Base-by-base conservation (phyloP, 2,797 vertebrate species). In the Balearica regulorum region DNA sequence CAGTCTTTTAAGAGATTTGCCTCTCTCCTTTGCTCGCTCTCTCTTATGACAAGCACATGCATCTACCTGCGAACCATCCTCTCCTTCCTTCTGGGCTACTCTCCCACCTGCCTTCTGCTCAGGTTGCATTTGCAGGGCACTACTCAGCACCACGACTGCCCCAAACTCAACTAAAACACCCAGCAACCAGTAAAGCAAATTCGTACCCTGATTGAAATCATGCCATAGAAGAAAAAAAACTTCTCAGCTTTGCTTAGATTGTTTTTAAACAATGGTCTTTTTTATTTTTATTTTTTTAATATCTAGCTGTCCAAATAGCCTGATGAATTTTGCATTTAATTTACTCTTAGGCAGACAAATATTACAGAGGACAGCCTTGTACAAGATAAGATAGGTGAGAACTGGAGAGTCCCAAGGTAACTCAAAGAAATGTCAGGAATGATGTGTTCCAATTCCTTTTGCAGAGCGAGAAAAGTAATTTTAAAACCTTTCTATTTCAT, bases 361-460 rank as follows among this genome's bases (percentile, higher is more conserved):
- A 39, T 24, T 61, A 33, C 2, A 51, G 84, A 83, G 93, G 66
- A 88, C 51, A 90, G 60, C 61, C 37, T 73, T 61, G 55, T 66
- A 73, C 9, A 41, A 66, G 46, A 39, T 39, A 72, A 82, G 46
- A 70, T 8, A 76, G 58, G 51, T 57, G 60, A 94, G n/a, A 55
- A 58, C 43, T 86, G 61, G 10, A 58, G 35, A 91, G 51, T 79
- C 70, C 70, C 85, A 88, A 84, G 66, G 51, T 87, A 94, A 94
- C 51, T 86, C 83, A 91, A 91, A 92, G 83, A 93, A 89, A 58
- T 35, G 72, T 82, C 85, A 79, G 53, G 79, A 88, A 78, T 86
- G 3, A 87, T 85, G 78, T 43, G 48, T 92, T 88, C 64, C 62
- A 51, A 84, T 94, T 93, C 48, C 58, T 90, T 75, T 57, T 37